phyloP scores from a whole-genome alignment of 2,113 vertebrate genomes.

The Cheilinus undulatus region DNA sequence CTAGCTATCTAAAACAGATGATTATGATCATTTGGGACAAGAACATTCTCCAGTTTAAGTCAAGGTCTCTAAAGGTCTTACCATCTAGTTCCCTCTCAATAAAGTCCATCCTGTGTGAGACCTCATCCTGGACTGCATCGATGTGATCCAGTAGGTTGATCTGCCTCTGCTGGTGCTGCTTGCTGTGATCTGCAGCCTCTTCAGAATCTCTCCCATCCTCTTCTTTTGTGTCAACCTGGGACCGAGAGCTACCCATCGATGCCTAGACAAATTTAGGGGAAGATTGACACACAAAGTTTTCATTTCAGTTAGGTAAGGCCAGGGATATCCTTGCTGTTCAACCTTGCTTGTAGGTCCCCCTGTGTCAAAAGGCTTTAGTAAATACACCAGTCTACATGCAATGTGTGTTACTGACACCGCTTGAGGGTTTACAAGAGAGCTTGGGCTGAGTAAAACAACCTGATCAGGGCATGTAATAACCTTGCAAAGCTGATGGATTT shows the following conservation, averaged over 20 bases:
- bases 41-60: background rate
- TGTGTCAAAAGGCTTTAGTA: too few species aligned
- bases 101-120: slow-evolving; percentile 96
- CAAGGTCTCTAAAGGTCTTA: slow-evolving; percentile 60
- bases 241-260: slow-evolving; percentile 37
- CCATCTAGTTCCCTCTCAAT: slow-evolving; percentile 96
- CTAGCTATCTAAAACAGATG: background rate
- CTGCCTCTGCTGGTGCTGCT: slow-evolving; percentile 94
- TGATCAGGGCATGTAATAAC: too few species aligned
- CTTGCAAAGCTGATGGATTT: too few species aligned
- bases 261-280: slow-evolving; percentile 30
- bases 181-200: slow-evolving; percentile 82
- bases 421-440: too few species aligned
- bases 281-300: background rate
- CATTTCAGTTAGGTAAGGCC: background rate
- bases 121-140: slow-evolving; percentile 94
- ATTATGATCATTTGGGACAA: background rate
- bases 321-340: too few species aligned
- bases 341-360: too few species aligned
- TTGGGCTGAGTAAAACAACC: too few species aligned
- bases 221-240: slow-evolving; percentile 76
- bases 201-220: slow-evolving; percentile 75
- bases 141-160: slow-evolving; percentile 94
- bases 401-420: too few species aligned
- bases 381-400: too few species aligned